Conservation (phyloP, 2,888 invertebrate species). For the Cephus rjabovi region DNA sequence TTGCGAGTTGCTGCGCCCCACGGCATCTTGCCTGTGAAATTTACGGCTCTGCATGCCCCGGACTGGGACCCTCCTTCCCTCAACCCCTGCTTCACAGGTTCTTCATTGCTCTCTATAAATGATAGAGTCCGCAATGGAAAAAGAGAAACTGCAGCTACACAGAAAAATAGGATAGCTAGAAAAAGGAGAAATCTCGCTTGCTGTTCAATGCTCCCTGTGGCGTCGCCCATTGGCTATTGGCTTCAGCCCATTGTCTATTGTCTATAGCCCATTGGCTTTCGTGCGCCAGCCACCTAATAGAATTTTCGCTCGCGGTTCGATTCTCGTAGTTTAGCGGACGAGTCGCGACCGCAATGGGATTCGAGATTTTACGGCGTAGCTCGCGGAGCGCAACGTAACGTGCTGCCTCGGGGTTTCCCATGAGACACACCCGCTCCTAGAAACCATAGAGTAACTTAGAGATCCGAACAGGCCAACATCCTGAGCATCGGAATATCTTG, state of each 20-base stretch:
- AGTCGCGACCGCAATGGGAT: slow-evolving; percentile 12
- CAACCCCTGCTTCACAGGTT: too few species aligned
- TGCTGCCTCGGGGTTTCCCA: slow-evolving; percentile 10
- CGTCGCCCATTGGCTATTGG: too few species aligned
- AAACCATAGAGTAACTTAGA: background rate
- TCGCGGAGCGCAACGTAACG: background rate
- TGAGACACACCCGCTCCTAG: slow-evolving; percentile 8
- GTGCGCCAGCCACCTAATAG: too few species aligned
- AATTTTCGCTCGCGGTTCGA: background rate
- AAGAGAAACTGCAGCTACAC: too few species aligned
- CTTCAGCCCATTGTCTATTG: too few species aligned
- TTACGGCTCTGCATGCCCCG: background rate
- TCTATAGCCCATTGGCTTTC: too few species aligned
- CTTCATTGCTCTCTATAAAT: too few species aligned
- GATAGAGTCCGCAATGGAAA: too few species aligned
- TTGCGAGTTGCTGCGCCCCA: background rate
- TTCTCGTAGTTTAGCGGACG: slow-evolving; percentile 12
- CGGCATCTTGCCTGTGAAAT: background rate
- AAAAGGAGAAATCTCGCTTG: too few species aligned
- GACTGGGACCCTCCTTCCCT: background rate
- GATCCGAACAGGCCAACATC: background rate
- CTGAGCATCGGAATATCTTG: background rate
- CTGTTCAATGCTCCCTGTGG: too few species aligned
- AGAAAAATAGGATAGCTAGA: too few species aligned
- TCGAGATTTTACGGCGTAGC: slow-evolving; percentile 17